Evolutionary conservation across 2,888 invertebrate species (phyloP).

Genomic region (Phortica okadai): DNA sequence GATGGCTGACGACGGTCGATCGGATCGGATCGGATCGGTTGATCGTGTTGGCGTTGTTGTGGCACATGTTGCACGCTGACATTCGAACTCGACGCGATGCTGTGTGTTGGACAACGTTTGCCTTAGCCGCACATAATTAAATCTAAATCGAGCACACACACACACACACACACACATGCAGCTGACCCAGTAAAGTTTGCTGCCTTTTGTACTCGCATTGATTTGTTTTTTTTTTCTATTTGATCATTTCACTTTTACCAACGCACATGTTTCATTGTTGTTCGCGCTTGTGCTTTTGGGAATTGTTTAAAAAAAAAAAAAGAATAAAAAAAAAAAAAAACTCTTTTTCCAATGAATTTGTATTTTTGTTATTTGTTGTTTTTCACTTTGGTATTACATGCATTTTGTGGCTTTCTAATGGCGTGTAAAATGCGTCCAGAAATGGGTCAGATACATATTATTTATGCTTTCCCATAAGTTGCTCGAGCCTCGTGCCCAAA

Average conservation of each 20-base stretch:
- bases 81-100: background rate
- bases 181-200: background rate
- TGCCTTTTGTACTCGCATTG: background rate
- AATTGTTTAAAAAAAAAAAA: background rate
- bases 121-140: too few species aligned
- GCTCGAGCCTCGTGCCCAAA: background rate
- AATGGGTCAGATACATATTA: slow-evolving; percentile 12
- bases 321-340: too few species aligned
- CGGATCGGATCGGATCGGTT: background rate
- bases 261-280: slow-evolving; percentile 10
- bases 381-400: background rate
- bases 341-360: background rate
- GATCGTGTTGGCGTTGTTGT: background rate
- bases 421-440: slow-evolving; percentile 4
- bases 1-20: background rate
- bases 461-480: slow-evolving; percentile 3
- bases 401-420: slow-evolving; percentile 10
- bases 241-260: background rate
- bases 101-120: too few species aligned
- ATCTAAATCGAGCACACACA: too few species aligned
- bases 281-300: background rate
- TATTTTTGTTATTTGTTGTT: background rate
- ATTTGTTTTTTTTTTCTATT: background rate
- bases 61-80: background rate
- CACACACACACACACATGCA: background rate